Evolutionary conservation across 2,113 vertebrate genomes (phyloP).

Genomic region (Miniopterus natalensis): DNA sequence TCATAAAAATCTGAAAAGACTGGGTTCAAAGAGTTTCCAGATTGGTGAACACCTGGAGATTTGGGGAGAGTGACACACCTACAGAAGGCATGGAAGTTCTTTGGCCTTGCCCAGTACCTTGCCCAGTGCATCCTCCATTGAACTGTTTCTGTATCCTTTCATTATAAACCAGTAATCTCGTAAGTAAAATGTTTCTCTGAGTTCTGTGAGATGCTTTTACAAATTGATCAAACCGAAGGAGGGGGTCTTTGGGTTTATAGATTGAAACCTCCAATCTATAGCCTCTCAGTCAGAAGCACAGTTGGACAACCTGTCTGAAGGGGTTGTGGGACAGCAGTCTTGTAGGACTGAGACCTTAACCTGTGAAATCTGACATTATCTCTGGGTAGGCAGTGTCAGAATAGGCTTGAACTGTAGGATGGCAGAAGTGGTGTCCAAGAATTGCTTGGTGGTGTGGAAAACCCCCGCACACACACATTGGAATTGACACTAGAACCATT

Average conservation of each 20-base stretch:
- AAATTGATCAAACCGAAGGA: neutral
- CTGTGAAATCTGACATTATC: neutral
- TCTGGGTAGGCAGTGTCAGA: neutral
- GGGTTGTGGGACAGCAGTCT: neutral
- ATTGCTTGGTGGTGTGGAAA: neutral
- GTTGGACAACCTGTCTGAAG: neutral
- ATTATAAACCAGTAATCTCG: neutral
- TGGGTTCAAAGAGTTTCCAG: neutral
- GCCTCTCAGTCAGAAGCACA: neutral
- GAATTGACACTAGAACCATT: neutral
- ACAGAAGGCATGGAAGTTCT: neutral
- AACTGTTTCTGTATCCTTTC: neutral
- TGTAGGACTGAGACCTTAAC: neutral
- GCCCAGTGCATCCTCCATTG: neutral
- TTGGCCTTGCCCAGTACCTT: neutral
- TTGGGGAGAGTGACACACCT: neutral
- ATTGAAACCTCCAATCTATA: neutral
- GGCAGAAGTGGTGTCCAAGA: neutral
- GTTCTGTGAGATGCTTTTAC: neutral
- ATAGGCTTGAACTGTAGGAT: neutral
- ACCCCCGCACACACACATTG: neutral
- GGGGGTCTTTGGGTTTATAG: neutral
- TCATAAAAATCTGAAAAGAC: neutral
- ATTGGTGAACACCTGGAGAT: neutral
- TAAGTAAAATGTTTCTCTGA: neutral